Percentiles rank a stretch among this genome's conserved stretches.
phyloP scores from a whole-genome alignment of 2,888 invertebrate species.

The Dione juno region DNA sequence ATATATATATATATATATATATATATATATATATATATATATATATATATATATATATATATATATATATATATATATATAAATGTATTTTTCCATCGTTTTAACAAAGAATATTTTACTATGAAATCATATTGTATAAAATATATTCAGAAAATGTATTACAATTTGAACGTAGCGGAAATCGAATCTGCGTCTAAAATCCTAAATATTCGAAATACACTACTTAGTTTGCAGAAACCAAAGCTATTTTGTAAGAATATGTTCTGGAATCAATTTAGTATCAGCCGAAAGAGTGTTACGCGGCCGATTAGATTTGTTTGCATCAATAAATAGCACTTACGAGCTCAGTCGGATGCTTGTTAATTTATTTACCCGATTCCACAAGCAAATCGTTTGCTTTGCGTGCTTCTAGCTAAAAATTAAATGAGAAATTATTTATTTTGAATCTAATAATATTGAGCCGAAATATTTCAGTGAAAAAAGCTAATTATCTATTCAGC shows the following conservation, averaged over 20 bases:
- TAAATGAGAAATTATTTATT: slow-evolving; percentile 27
- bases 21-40: background rate
- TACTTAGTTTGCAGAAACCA: slow-evolving; percentile 5
- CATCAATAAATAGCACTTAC: slow-evolving; percentile 45
- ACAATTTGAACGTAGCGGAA: too few relatives aligned
- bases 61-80: background rate
- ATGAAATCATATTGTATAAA: too few relatives aligned
- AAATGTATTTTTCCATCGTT: too few relatives aligned
- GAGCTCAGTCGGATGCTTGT: slow-evolving; percentile 40
- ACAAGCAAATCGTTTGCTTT: slow-evolving; percentile 40
- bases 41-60: background rate
- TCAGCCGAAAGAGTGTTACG: slow-evolving; percentile 40
- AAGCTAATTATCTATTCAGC: background rate
- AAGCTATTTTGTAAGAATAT: slow-evolving; percentile 32
- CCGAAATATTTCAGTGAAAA: slow-evolving; percentile 3
- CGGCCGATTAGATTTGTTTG: slow-evolving; percentile 46
- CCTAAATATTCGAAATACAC: background rate
- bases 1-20: too few relatives aligned
- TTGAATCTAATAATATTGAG: background rate
- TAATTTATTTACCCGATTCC: slow-evolving; percentile 45
- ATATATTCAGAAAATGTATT: too few relatives aligned
- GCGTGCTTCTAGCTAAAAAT: slow-evolving; percentile 30
- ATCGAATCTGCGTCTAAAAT: background rate
- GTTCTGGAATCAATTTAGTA: slow-evolving; percentile 39
- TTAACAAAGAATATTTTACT: too few relatives aligned